A percentile compares a stretch with the other conserved stretches of the same genome.
These are phyloP conservation scores for Sipha maydis DNA, from an alignment of 2,888 invertebrate genomes.

Conservation along the genomic window DNA sequence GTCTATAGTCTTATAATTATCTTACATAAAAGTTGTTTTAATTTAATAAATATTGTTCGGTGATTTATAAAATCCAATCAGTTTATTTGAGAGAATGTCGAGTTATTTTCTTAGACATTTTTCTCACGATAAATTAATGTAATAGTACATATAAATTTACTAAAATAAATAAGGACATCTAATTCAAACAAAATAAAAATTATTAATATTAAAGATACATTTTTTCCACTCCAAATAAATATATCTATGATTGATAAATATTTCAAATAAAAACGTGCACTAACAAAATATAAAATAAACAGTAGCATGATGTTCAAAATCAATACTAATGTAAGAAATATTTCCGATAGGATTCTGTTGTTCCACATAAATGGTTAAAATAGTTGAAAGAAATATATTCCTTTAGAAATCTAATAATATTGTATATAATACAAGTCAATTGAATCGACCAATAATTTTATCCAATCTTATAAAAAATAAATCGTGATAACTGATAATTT, in stretches of 20 bases:
- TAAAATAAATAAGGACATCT: neutral
- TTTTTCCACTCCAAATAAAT: neutral
- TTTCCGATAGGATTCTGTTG: neutral
- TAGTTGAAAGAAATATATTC: neutral
- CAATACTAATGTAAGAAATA: neutral
- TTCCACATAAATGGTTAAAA: neutral
- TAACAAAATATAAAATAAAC: neutral
- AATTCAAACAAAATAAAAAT: neutral
- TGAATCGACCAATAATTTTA: neutral
- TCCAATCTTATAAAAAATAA: neutral
- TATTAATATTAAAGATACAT: neutral
- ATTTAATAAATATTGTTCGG: slow-evolving; percentile 21
- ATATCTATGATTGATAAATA: neutral
- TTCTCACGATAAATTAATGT: slow-evolving; percentile 4
- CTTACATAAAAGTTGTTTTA: neutral
- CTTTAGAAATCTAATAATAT: too few species aligned
- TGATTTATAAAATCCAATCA: slow-evolving; percentile 16
- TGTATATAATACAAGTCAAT: too few species aligned
- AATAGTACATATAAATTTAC: neutral
- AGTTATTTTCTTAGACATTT: neutral
- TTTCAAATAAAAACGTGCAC: neutral
- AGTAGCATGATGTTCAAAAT: neutral
- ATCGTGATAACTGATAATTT: neutral
- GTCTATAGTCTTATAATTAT: neutral
- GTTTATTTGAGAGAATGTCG: neutral